Evolutionary conservation across 2,888 invertebrate species (phyloP), one percentile per base, ranked within the genome.

Genomic region (Macrosiphum euphorbiae): DNA sequence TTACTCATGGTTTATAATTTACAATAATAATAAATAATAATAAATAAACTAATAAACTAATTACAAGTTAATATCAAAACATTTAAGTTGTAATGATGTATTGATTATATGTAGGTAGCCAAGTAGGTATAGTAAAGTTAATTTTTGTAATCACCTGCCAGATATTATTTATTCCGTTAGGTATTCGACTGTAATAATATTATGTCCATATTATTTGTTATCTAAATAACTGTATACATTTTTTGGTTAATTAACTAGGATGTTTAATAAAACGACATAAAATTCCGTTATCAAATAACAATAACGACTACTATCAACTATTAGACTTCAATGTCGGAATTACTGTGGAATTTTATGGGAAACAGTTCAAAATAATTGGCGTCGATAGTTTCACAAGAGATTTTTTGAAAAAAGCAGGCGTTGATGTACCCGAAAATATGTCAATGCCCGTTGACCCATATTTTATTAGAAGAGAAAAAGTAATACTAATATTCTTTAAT

Each of bases 351-450:
- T 97, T 99, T 95, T 98, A 97, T 95, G 98, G 98, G 26, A 97
- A 98, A 95, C 97, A 97, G 20, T 98, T 97, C 95, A 97, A 98
- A 96, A 97, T 99, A 91, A 97, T 97, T 1, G 97, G 97, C 95
- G 99, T 99, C 95, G 99, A 99, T 95, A 97, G 97, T 95, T 99
- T 98, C 95, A 99, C 99, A 0, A 96, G 98, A 95, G 97, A 97
- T 92, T 99, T 98, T 96, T 96, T 99, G 13, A 98, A 98, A 95
- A 97, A 98, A 88, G 97, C 98, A 92, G 99, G 99, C 7, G 98
- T 99, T 91, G 96, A 97, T 67, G 98, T 99, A 8, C 97, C 98
- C 0, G 97, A 98, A 96, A 97, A 97, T 0, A 96, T 97, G 7
- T 95, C 96, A 41, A 96, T 96, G 35, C 97, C 97, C 1, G 95